Base-by-base conservation (phyloP, 2,888 invertebrate genomes). In the Heliconius hortense region DNA sequence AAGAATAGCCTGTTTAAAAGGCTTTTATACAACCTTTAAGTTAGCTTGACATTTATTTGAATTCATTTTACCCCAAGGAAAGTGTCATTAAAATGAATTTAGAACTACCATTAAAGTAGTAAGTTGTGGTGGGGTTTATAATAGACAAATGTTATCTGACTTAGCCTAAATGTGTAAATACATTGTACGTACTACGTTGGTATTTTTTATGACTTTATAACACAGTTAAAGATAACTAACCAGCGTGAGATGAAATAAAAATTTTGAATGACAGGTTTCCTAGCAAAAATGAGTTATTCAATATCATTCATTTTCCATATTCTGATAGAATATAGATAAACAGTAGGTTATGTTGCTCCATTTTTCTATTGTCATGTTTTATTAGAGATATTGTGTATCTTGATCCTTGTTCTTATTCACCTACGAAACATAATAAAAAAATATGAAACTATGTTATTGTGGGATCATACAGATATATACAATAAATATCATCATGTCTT, bases 41-140 rank as follows among this genome's bases (percentile, higher is more conserved):
- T 66, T 66, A 18, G 48, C 68, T 28, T 68, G 68, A 68, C 68
- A 68, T 68, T 68, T 53, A 68, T 68, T 53, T 68, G 53, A 53
- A 68, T 68, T 53, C 53, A 53, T 68, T 68, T 68, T 68, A 53
- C 68, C 48, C 68, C 11, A 53, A n/a, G 53, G 68, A 68, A 68
- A 53, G 68, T 53, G 28, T 28, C 53, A 68, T 68, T 68, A 53
- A 68, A 68, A 68, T 53, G 11, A 53, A 68, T 53, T 53, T 48
- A 21, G 21, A 68, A 68, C 68, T 66, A 18, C 39, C 39, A 39
- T 66, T 39, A 68, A 28, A 68, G 28, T 68, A 53, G 21, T 68
- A 68, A 68, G 11, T 28, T 66, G 66, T 43, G 24, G 15, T 66
- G 39, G 31, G n/a, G 18, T 31, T 48, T 68, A 21, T 53, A 31